Base-by-base conservation (phyloP, 1,140 invertebrate species). In the Dendrolimus kikuchii region DNA sequence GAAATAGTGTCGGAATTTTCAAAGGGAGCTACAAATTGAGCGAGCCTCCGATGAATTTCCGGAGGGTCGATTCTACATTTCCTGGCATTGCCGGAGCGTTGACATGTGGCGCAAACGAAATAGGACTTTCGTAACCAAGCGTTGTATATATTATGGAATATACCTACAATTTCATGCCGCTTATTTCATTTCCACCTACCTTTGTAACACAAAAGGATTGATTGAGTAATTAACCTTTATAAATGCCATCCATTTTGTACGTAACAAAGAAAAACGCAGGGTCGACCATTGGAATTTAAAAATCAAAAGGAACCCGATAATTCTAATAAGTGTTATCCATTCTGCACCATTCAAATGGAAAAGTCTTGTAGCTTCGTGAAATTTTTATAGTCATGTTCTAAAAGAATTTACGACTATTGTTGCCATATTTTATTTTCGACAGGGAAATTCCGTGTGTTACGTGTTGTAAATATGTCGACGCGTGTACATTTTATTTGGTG, bases 41-140 rank as follows among this genome's bases (percentile, higher is more conserved):
- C 62, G 57, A 57, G 59, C 56, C 69, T 65, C 57, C 65, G 62
- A 68, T 64, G 68, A 77, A 80, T 80, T 77, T 77, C 73, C 71
- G 64, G 43, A 58, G 58, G 23, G 57, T 55, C 68, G 49, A 62
- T 54, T 66, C 61, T 62, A 64, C 59, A 71, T 77, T 74, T 78
- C 73, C 78, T 66, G 60, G 41, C 65, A 66, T 75, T 79, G 66
- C 76, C 67, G 71, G 64, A 72, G 60, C 60, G 53, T 50, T 62
- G 59, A 71, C 49, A 55, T 66, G 52, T 57, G 47, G 45, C 56
- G 56, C 37, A 36, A 39, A 51, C 42, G 39, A 61, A 66, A 63
- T 62, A 52, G 53, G 39, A 47, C 42, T 37, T 60, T 62, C 56
- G 56, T 52, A 51, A 68, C 59, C 57, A 51, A 51, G 50, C 36